Conservation (phyloP, 2,113 vertebrate species). For the Macroglossus sobrinus region DNA sequence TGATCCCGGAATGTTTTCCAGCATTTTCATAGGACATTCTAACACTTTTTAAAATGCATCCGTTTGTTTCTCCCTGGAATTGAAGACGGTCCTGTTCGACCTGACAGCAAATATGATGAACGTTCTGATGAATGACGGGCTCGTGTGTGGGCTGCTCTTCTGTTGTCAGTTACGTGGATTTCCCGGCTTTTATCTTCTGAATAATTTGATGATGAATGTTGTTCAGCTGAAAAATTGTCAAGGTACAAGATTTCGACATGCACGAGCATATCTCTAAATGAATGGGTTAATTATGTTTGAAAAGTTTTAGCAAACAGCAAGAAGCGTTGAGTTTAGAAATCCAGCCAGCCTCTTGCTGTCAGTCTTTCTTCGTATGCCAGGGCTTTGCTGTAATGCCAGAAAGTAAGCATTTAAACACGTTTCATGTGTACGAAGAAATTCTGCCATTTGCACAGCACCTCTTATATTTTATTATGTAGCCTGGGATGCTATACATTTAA, state of each 20-base stretch:
- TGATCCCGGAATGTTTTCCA: neutral
- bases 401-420: neutral
- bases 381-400: no score
- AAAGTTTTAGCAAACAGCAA: neutral
- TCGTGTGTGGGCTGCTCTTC: neutral
- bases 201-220: neutral
- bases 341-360: neutral
- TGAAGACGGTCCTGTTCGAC: neutral
- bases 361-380: neutral
- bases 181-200: slow-evolving; percentile 26
- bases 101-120: neutral
- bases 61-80: neutral
- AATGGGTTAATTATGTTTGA: neutral
- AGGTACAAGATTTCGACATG: neutral
- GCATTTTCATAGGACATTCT: neutral
- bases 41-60: neutral
- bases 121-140: neutral
- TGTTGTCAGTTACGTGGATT: neutral
- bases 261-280: neutral
- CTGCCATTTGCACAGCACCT: neutral
- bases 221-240: neutral
- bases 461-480: neutral
- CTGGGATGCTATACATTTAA: neutral
- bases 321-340: neutral
- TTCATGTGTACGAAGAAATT: neutral